Conservation (phyloP, 2,797 vertebrate genomes). For the Falco peregrinus region DNA sequence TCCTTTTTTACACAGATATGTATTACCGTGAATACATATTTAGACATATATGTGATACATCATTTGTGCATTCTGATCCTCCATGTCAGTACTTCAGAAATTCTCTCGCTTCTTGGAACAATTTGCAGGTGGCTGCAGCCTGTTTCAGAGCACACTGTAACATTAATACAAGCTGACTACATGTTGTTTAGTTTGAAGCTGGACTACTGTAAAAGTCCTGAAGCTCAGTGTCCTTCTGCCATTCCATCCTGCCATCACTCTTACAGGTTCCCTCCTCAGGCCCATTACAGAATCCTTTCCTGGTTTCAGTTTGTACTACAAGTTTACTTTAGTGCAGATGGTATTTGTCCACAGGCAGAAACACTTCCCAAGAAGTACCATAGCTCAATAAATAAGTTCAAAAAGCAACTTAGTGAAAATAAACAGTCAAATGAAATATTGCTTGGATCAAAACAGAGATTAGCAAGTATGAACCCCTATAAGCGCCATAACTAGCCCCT, state of each 20-base stretch:
- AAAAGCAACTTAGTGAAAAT: conserved; percentile 72
- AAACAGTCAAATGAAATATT: conserved; percentile 66
- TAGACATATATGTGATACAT: neutral
- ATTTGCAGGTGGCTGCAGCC: neutral
- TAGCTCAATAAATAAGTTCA: conserved; percentile 67
- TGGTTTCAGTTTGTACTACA: conserved; percentile 63
- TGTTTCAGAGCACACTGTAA: neutral
- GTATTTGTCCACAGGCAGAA: conserved; percentile 72
- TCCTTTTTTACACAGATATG: neutral
- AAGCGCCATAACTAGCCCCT: neutral
- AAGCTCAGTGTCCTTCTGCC: neutral
- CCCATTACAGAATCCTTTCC: conserved; percentile 36
- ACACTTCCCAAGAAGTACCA: conserved; percentile 68
- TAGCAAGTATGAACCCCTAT: conserved; percentile 10
- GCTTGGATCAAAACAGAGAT: conserved; percentile 62
- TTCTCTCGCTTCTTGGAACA: neutral
- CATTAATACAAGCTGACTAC: neutral
- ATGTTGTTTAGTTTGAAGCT: conserved; percentile 35
- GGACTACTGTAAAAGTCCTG: neutral
- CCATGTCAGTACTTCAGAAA: neutral
- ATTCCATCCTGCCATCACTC: neutral
- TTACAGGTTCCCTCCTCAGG: conserved; percentile 1
- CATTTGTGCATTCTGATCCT: neutral
- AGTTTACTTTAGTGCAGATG: conserved; percentile 76
- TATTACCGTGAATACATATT: neutral